Evolutionary conservation across 2,797 vertebrate species (phyloP).

Genomic region (Sebastes iracundus): DNA sequence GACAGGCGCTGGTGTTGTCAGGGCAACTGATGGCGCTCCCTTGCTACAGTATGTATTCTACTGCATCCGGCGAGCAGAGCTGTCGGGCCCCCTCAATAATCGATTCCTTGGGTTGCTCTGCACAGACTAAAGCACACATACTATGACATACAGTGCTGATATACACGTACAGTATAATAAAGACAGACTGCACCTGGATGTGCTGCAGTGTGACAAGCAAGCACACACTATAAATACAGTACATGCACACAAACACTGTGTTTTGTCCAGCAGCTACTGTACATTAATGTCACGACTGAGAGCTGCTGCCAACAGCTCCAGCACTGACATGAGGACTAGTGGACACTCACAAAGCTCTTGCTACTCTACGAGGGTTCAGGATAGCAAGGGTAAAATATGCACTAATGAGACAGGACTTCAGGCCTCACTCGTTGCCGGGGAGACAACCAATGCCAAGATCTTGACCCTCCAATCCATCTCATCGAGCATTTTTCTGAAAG

Average conservation of each 20-base stretch:
- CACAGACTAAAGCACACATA: constrained; percentile 50
- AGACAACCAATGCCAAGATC: constrained; percentile 46
- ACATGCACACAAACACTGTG: background rate
- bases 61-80: constrained; percentile 64
- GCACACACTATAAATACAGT: background rate
- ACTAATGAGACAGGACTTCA: constrained; percentile 47
- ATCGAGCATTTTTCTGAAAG: constrained; percentile 24
- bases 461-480: constrained; percentile 45
- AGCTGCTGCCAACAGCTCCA: constrained; percentile 20
- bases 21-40: constrained; percentile 83
- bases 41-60: constrained; percentile 68
- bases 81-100: constrained; percentile 72
- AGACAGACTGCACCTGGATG: constrained; percentile 41
- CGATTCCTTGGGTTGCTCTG: constrained; percentile 57
- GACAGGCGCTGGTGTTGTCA: constrained; percentile 86
- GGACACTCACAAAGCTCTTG: constrained; percentile 11
- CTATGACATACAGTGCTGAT: constrained; percentile 30
- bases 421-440: constrained; percentile 10
- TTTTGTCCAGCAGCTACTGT: constrained; percentile 22
- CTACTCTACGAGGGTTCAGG: constrained; percentile 6
- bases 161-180: constrained; percentile 31
- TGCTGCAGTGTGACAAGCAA: constrained; percentile 22
- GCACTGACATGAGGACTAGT: constrained; percentile 15
- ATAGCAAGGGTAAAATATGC: constrained; percentile 32
- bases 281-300: constrained; percentile 16